A percentile compares a stretch with the other conserved stretches of the same genome.
Conservation (phyloP, 2,797 vertebrate genomes). For the Hephaestus fuliginosus region DNA sequence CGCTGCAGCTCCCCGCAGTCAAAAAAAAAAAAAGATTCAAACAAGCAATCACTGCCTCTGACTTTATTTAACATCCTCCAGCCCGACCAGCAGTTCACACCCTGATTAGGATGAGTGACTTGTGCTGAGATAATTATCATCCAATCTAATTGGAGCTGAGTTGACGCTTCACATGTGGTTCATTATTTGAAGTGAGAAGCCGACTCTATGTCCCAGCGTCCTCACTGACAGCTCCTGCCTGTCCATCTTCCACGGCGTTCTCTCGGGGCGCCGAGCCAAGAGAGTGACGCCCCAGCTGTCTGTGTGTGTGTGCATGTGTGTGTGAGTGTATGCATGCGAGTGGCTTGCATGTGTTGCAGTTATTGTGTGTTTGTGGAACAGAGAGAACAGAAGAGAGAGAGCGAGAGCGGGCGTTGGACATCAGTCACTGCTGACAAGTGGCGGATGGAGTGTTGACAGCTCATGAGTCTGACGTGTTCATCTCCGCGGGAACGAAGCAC, state of each 20-base stretch:
- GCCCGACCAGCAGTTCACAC: slow-evolving; percentile 25
- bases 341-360: slow-evolving; percentile 26
- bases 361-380: slow-evolving; percentile 28
- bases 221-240: slow-evolving; percentile 62
- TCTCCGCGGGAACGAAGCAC: slow-evolving; percentile 45
- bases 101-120: slow-evolving; percentile 62
- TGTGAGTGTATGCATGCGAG: background rate
- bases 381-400: slow-evolving; percentile 29
- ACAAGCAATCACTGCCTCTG: background rate
- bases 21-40: background rate
- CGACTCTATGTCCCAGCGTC: slow-evolving; percentile 39
- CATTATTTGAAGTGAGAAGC: slow-evolving; percentile 64
- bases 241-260: slow-evolving; percentile 58
- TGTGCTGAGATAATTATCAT: slow-evolving; percentile 67
- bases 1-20: background rate
- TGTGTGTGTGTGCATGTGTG: slow-evolving; percentile 16
- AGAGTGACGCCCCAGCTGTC: slow-evolving; percentile 48
- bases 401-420: slow-evolving; percentile 43
- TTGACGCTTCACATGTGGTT: slow-evolving; percentile 65
- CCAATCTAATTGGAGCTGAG: slow-evolving; percentile 63
- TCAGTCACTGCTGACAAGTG: slow-evolving; percentile 73
- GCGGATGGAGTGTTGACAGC: slow-evolving; percentile 69
- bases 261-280: slow-evolving; percentile 36
- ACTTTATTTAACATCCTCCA: background rate
- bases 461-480: slow-evolving; percentile 70